Evolutionary conservation across 2,797 vertebrate genomes (phyloP).

Genomic region (Telmatherina bonti): DNA sequence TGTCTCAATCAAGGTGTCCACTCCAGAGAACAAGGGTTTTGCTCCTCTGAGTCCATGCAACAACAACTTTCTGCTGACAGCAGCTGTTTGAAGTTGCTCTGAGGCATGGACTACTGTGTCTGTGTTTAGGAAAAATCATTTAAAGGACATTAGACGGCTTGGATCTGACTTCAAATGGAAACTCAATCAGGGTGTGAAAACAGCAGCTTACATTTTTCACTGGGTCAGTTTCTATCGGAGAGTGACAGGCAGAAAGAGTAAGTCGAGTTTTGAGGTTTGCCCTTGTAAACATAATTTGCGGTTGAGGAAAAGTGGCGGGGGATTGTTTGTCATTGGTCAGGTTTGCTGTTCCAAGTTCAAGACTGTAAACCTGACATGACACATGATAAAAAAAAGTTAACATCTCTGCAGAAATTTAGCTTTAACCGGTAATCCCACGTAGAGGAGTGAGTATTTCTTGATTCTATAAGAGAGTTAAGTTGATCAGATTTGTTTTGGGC

Average conservation of each 20-base stretch:
- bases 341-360: slow-evolving; percentile 33
- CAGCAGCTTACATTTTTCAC: slow-evolving; percentile 49
- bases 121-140: slow-evolving; percentile 79
- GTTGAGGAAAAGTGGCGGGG: slow-evolving; percentile 39
- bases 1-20: slow-evolving; percentile 45
- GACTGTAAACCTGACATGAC: slow-evolving; percentile 35
- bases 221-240: slow-evolving; percentile 58
- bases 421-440: slow-evolving; percentile 8
- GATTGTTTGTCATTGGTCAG: slow-evolving; percentile 42
- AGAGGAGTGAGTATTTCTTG: slow-evolving; percentile 14
- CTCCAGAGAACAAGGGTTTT: slow-evolving; percentile 42
- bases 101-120: slow-evolving; percentile 60
- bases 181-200: slow-evolving; percentile 76
- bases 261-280: slow-evolving; percentile 45
- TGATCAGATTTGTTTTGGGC: slow-evolving; percentile 39
- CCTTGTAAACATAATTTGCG: slow-evolving; percentile 66
- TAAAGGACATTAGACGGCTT: slow-evolving; percentile 79
- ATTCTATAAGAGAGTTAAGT: slow-evolving; percentile 9
- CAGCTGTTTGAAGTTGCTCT: slow-evolving; percentile 64
- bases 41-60: slow-evolving; percentile 48
- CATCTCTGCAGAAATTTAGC: no score
- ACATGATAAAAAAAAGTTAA: slow-evolving; percentile 32
- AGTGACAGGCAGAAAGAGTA: slow-evolving; percentile 61
- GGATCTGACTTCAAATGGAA: slow-evolving; percentile 79
- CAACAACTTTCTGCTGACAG: slow-evolving; percentile 55